Conservation (phyloP, 1,140 invertebrate species). For the Asbolus verrucosus region DNA sequence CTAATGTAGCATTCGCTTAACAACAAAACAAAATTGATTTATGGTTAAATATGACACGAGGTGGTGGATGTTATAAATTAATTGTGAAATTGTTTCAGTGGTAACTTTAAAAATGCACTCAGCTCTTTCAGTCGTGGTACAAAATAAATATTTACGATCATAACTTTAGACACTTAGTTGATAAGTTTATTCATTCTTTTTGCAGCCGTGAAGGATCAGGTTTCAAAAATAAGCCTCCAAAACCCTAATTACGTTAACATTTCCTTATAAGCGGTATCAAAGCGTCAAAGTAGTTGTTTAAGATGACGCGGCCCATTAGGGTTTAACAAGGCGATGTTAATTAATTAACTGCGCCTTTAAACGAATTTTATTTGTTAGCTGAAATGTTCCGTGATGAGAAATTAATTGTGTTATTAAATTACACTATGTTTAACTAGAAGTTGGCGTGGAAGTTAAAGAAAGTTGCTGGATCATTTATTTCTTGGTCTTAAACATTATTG, state of each 20-base stretch:
- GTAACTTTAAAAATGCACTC: no score
- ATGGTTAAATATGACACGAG: conserved; percentile 1
- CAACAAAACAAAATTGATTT: neutral
- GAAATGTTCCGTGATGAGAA: conserved; percentile 32
- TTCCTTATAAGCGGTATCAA: conserved; percentile 1
- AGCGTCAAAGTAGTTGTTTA: conserved; percentile 26
- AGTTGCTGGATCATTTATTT: conserved; percentile 12
- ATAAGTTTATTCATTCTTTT: no score
- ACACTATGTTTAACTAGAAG: conserved; percentile 32
- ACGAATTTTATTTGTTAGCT: conserved; percentile 35
- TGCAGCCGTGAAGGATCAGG: no score
- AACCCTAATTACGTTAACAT: conserved; percentile 1
- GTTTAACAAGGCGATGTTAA: conserved; percentile 31
- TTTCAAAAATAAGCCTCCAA: no score
- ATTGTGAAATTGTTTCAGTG: neutral
- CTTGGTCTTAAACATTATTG: conserved; percentile 9
- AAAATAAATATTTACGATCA: no score
- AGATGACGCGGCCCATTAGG: conserved; percentile 25
- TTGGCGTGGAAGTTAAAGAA: conserved; percentile 11
- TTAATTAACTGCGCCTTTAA: conserved; percentile 32
- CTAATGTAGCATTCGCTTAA: neutral
- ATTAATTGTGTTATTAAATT: conserved; percentile 39
- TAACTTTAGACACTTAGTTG: no score
- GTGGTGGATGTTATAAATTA: neutral
- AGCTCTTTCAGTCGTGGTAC: neutral